phyloP scores from a whole-genome alignment of 2,888 invertebrate species.

The Volucella inflata region DNA sequence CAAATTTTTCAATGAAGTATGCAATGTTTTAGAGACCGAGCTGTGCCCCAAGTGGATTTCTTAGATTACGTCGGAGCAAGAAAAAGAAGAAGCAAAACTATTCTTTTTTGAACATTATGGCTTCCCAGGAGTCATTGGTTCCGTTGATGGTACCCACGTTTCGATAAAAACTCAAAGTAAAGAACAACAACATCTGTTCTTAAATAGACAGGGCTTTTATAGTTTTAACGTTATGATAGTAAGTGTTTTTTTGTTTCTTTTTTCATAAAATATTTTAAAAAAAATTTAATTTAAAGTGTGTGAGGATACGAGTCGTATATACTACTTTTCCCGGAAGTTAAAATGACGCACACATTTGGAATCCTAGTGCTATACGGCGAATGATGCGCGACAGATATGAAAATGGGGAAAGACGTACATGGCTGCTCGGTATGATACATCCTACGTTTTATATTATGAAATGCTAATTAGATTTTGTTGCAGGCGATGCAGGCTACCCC shows the following conservation, averaged over 20 bases:
- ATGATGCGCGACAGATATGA: not conserved
- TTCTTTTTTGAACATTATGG: conserved; percentile 30
- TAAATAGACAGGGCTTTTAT: conserved; percentile 28
- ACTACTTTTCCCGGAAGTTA: conserved; percentile 9
- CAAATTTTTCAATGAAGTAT: not conserved
- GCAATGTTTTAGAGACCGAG: not conserved
- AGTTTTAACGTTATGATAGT: conserved; percentile 47
- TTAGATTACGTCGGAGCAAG: conserved; percentile 16
- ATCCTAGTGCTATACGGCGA: conserved; percentile 13
- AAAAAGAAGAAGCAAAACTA: conserved; percentile 11
- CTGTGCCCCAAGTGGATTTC: conserved; percentile 36
- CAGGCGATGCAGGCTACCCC: too few relatives aligned
- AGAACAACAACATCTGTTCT: conserved; percentile 56
- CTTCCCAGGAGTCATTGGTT: conserved; percentile 26
- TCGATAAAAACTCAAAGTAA: conserved; percentile 18
- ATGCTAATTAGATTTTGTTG: too few relatives aligned
- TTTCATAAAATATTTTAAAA: too few relatives aligned
- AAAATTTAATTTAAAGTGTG: conserved; percentile 24
- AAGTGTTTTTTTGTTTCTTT: not conserved
- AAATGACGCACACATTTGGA: conserved; percentile 44
- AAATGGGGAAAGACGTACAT: not conserved
- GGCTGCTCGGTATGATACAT: not conserved
- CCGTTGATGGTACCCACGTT: conserved; percentile 27
- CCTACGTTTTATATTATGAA: too few relatives aligned
- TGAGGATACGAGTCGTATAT: conserved; percentile 26